Conservation (phyloP, 2,888 invertebrate genomes). For the Cerceris ruficornis region DNA sequence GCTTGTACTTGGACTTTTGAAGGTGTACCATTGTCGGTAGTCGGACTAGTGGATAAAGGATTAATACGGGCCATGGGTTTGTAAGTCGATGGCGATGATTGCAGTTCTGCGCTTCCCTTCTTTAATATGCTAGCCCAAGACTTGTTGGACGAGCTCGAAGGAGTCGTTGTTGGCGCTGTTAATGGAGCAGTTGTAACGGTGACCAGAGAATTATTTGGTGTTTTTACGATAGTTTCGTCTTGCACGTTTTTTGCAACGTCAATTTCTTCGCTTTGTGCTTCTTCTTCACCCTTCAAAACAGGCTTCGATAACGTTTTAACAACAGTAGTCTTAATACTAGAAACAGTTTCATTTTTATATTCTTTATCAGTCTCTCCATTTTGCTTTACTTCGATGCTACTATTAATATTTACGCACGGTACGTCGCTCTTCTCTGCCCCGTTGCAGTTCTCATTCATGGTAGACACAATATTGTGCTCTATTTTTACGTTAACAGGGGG, state of each 20-base stretch:
- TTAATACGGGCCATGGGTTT: slow-evolving; percentile 74
- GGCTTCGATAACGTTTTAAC: slow-evolving; percentile 64
- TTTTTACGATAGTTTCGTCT: slow-evolving; percentile 55
- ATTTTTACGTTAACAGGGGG: slow-evolving; percentile 72
- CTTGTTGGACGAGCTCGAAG: slow-evolving; percentile 49
- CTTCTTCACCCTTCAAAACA: slow-evolving; percentile 55
- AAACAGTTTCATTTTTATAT: slow-evolving; percentile 62
- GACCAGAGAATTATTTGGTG: slow-evolving; percentile 30
- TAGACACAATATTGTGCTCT: slow-evolving; percentile 71
- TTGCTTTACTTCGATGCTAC: slow-evolving; percentile 73
- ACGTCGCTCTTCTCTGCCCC: slow-evolving; percentile 69
- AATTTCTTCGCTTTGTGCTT: slow-evolving; percentile 47
- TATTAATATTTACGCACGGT: slow-evolving; percentile 72
- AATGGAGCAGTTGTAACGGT: slow-evolving; percentile 25
- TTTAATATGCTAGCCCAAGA: slow-evolving; percentile 81
- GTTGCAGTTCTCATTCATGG: slow-evolving; percentile 68
- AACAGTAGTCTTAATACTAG: slow-evolving; percentile 60
- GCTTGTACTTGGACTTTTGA: slow-evolving; percentile 32
- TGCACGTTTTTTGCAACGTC: slow-evolving; percentile 40
- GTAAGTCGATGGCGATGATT: slow-evolving; percentile 47
- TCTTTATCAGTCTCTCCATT: slow-evolving; percentile 70
- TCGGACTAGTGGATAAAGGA: slow-evolving; percentile 63
- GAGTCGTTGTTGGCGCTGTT: slow-evolving; percentile 28
- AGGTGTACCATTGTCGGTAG: slow-evolving; percentile 33
- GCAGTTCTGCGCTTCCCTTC: slow-evolving; percentile 59